Evolutionary conservation across 2,888 invertebrate genomes (phyloP), one percentile per base, ranked within the genome.

Genomic region (Lamellibrachia satsuma): DNA sequence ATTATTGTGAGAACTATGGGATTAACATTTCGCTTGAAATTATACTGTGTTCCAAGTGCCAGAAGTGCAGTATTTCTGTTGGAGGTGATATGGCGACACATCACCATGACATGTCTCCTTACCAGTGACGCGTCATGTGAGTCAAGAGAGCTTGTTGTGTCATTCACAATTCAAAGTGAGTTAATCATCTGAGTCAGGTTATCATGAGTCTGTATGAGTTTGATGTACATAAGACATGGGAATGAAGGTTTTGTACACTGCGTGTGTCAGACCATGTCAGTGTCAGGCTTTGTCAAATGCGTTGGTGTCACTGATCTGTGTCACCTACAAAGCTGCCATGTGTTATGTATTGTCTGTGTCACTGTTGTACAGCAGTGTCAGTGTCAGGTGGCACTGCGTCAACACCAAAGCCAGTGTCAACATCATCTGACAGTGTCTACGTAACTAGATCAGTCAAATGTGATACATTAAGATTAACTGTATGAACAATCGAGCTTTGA

Each of bases 301-400:
- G 22, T 75, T 9, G 2, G 55, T 55, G 55, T 55, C 55, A 55
- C 9, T 9, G 7, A 9, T 55, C 55, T 55, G 75, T 75, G 75
- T 75, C 75, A 75, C 22, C 75, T 6, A 6, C 75, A 75, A 22
- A 22, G 75, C 22, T 75, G 75, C 75, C 15, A 75, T 75, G 75
- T 75, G n/a, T 75, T 75, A 75, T 75, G 75, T 75, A 75, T 75
- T 75, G 75, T 75, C 75, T 75, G 75, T 75, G 75, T 75, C 75
- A 75, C 75, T 75, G 75, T 75, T 75, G 75, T 75, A n/a, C 22
- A 15, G 75, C 75, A 75, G 75, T 75, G 75, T 75, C n/a, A 22
- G n/a, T 75, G 75, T 75, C 22, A 22, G 75, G 60, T 22, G 11
- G 11, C 22, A 75, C 75, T 75, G 75, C 75, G 22, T 75, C 75